Percentiles rank a stretch among this genome's conserved stretches.
phyloP scores from a whole-genome alignment of 92 coral and sea anemone genomes.

The Isaurus tuberculatus region DNA sequence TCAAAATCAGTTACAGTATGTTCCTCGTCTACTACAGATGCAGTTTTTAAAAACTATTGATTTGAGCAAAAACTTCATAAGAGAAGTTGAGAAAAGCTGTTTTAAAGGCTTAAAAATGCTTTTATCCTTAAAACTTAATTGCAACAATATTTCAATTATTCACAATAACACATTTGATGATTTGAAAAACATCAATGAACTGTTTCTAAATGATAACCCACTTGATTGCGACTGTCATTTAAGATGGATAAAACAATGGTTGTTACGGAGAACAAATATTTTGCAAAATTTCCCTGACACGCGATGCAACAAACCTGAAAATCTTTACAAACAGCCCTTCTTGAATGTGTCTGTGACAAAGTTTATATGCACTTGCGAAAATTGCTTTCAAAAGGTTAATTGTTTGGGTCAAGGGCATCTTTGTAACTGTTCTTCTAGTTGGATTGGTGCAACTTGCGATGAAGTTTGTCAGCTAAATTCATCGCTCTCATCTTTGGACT shows the following conservation, averaged over 20 bases:
- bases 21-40: constrained; percentile 14
- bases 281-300: constrained; percentile 30
- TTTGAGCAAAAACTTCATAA: neutral
- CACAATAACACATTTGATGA: constrained; percentile 28
- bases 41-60: neutral
- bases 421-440: constrained; percentile 58
- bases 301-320: constrained; percentile 51
- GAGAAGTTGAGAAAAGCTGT: neutral
- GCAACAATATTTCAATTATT: constrained; percentile 24
- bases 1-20: neutral
- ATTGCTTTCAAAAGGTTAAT: constrained; percentile 43
- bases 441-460: constrained; percentile 61
- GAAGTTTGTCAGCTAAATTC: constrained; percentile 49
- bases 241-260: constrained; percentile 69
- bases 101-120: constrained; percentile 21
- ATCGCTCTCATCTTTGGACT: constrained; percentile 3
- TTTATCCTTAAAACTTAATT: constrained; percentile 8
- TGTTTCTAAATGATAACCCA: constrained; percentile 64
- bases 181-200: constrained; percentile 22
- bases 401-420: constrained; percentile 42
- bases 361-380: constrained; percentile 66
- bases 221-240: constrained; percentile 75
- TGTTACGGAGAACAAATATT: constrained; percentile 30
- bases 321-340: constrained; percentile 43
- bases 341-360: constrained; percentile 40